Evolutionary conservation across 2,113 vertebrate genomes (phyloP), one percentile per base, ranked within the genome.

Genomic region (Geococcyx californianus): DNA sequence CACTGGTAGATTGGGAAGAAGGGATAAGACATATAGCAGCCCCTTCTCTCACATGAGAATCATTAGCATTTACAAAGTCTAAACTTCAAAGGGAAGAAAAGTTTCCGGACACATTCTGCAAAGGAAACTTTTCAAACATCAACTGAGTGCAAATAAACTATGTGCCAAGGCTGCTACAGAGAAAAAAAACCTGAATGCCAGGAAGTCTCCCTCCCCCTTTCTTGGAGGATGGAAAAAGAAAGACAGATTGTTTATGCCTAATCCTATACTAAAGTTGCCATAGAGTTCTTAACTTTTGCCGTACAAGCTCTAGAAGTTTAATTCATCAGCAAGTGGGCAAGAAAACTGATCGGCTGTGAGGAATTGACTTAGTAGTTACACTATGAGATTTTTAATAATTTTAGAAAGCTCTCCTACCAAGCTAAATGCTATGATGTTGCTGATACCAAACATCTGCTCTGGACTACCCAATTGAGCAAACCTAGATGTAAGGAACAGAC

Each of bases 41-140:
- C 13, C 42, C 51, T 76, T 82, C 44, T 69, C 62, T 58, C 84
- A 87, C 80, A 75, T 18, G 31, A 56, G 20, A 67, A 62, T 84
- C 34, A 88, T 91, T 93, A 91, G 67, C 85, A 96, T 96, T 87
- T 93, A 40, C 70, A 63, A 91, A 93, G 72, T 42, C 60, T 42
- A 49, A 70, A 17, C 44, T 90, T 62, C 7, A 21, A 96, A 73
- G 73, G 38, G 33, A 84, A 95, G 36, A 68, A 95, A 94, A 81
- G 28, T 44, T 89, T 84, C 77, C 73, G 89, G 69, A 45, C 28
- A 42, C 64, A 47, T 60, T 92, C 84, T 33, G 80, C 69, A 49
- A 89, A 75, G 36, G 40, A 91, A 92, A 89, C 74, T 69, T 87
- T 91, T 93, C 76, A 87, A 92, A 68, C 80, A 75, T 16, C 64